These are phyloP conservation scores for Rhabdomys pumilio DNA, from an alignment of 2,797 vertebrate genomes.

Conservation along the genomic window DNA sequence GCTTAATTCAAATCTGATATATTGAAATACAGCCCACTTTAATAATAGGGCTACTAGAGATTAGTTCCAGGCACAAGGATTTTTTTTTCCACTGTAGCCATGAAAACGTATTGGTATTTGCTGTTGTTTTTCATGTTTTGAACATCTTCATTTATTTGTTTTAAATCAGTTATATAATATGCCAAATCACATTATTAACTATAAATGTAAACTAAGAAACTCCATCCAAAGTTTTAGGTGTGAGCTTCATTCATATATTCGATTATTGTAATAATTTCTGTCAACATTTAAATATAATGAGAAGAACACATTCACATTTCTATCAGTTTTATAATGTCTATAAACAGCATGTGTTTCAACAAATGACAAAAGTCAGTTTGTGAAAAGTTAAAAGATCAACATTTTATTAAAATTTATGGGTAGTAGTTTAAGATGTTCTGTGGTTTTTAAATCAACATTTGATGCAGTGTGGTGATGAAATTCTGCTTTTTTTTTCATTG, in stretches of 20 bases:
- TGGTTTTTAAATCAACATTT: neutral
- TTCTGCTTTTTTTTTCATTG: neutral
- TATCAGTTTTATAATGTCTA: neutral
- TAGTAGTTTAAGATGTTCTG: neutral
- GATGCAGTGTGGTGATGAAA: neutral
- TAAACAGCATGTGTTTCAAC: neutral
- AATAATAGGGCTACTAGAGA: neutral
- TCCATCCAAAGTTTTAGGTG: neutral
- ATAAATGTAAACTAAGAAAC: neutral
- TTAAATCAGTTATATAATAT: neutral
- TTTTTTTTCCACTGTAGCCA: neutral
- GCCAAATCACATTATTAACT: neutral
- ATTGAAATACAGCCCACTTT: neutral
- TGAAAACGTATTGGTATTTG: neutral
- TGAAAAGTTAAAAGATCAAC: neutral
- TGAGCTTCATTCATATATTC: neutral
- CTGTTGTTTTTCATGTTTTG: neutral
- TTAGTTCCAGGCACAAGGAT: neutral
- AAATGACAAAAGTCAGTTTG: neutral
- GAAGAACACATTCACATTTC: neutral
- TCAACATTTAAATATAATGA: neutral
- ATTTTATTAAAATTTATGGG: neutral
- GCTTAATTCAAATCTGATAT: constrained; percentile 22
- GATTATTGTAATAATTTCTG: neutral
- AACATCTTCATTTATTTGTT: neutral